Conservation (phyloP, 2,113 vertebrate species). For the Leptocoma aspasia region DNA sequence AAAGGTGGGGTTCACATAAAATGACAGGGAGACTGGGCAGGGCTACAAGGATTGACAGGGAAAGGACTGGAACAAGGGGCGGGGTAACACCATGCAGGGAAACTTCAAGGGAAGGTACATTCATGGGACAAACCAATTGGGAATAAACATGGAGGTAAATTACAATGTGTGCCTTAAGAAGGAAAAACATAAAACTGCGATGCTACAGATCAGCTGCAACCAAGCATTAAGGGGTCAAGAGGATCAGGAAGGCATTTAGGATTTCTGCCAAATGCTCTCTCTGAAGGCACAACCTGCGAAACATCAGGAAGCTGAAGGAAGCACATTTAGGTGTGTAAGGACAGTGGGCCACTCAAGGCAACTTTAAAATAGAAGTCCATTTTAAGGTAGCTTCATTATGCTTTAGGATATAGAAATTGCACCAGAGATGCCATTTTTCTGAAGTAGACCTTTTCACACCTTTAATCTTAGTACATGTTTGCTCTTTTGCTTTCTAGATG, state of each 20-base stretch:
- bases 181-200: too few species aligned
- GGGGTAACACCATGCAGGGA: too few species aligned
- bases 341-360: neutral
- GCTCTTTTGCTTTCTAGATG: slow-evolving; percentile 73
- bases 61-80: too few species aligned
- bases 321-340: neutral
- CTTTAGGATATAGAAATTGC: neutral
- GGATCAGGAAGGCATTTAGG: neutral
- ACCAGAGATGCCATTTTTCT: neutral
- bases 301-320: neutral
- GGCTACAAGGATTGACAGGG: too few species aligned
- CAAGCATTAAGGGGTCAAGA: neutral
- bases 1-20: too few species aligned
- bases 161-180: too few species aligned
- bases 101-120: too few species aligned
- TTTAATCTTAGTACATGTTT: neutral
- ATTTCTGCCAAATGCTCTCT: neutral
- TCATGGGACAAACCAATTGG: too few species aligned
- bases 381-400: neutral
- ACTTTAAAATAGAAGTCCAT: neutral
- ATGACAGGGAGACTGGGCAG: too few species aligned
- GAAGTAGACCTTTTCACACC: neutral
- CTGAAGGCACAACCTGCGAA: neutral
- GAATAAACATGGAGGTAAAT: too few species aligned
- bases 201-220: neutral